phyloP scores from a whole-genome alignment of 1,140 invertebrate genomes.

The Zaprionus nigranus region DNA sequence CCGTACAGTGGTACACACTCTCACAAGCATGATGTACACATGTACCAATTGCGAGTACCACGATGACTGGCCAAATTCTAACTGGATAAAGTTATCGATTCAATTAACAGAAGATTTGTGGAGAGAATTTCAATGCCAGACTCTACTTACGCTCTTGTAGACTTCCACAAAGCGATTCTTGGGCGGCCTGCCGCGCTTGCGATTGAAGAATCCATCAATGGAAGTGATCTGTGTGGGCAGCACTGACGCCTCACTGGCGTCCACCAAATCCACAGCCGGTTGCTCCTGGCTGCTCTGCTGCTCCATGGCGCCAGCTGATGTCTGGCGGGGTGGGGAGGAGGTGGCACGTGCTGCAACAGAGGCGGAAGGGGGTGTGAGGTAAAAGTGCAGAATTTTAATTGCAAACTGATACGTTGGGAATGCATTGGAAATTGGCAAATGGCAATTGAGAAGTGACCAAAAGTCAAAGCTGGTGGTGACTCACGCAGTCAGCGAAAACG shows the following conservation, averaged over 20 bases:
- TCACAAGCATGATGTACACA: background rate
- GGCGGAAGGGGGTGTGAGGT: background rate
- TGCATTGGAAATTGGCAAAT: slow-evolving; percentile 32
- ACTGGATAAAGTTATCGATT: background rate
- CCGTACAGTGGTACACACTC: too few species aligned
- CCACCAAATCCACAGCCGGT: slow-evolving; percentile 10
- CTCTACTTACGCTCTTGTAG: slow-evolving; percentile 89
- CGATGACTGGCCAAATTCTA: background rate
- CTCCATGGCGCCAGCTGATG: slow-evolving; percentile 17
- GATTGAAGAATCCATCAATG: slow-evolving; percentile 88
- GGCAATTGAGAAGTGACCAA: slow-evolving; percentile 15
- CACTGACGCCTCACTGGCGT: slow-evolving; percentile 27
- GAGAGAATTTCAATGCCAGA: background rate
- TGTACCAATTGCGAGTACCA: background rate
- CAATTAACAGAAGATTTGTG: background rate
- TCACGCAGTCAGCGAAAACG: slow-evolving; percentile 40
- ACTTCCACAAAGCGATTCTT: slow-evolving; percentile 96
- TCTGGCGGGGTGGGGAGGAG: too few species aligned
- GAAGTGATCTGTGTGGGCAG: slow-evolving; percentile 77
- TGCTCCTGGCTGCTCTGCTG: slow-evolving; percentile 19
- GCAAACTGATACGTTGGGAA: slow-evolving; percentile 51
- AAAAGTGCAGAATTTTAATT: slow-evolving; percentile 39
- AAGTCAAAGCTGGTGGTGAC: slow-evolving; percentile 19
- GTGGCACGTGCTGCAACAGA: background rate
- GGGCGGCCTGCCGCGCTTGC: slow-evolving; percentile 95